Conservation (phyloP, 2,888 invertebrate genomes). For the Pyrochroa serraticornis region DNA sequence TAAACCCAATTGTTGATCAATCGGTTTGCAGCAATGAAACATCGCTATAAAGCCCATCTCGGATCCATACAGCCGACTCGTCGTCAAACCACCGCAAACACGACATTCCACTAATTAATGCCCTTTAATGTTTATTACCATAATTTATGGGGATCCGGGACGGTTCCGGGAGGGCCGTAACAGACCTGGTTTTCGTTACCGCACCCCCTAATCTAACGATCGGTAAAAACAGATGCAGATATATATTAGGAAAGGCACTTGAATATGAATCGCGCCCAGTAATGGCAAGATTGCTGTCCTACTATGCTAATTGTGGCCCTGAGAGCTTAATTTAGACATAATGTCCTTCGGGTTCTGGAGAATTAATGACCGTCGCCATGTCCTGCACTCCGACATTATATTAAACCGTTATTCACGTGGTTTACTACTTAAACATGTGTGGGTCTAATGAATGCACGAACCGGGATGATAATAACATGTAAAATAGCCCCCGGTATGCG, state of each 20-base stretch:
- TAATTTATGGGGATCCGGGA: slow-evolving; percentile 30
- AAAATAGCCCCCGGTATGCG: slow-evolving; percentile 4
- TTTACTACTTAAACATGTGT: slow-evolving; percentile 42
- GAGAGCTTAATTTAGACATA: slow-evolving; percentile 51
- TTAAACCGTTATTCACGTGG: slow-evolving; percentile 40
- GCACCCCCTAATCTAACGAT: slow-evolving; percentile 37
- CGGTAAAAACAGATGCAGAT: slow-evolving; percentile 44
- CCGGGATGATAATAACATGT: slow-evolving; percentile 16
- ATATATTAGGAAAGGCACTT: slow-evolving; percentile 38
- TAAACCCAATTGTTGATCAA: slow-evolving; percentile 15
- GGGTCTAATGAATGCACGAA: slow-evolving; percentile 29
- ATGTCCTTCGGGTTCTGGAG: slow-evolving; percentile 48
- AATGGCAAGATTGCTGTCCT: slow-evolving; percentile 44
- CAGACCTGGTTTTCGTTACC: too few relatives aligned
- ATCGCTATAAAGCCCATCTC: neutral
- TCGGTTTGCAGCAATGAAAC: neutral
- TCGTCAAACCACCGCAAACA: slow-evolving; percentile 35
- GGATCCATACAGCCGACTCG: slow-evolving; percentile 18
- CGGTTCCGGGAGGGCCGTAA: neutral
- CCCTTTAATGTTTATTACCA: slow-evolving; percentile 34
- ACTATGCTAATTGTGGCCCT: slow-evolving; percentile 51
- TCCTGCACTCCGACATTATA: slow-evolving; percentile 45
- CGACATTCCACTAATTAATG: slow-evolving; percentile 35
- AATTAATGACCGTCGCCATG: slow-evolving; percentile 47
- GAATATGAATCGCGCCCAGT: slow-evolving; percentile 46